Percentiles rank a stretch among this genome's conserved stretches.
Conservation (phyloP, 1,140 invertebrate species). For the Trichogramma pretiosum region DNA sequence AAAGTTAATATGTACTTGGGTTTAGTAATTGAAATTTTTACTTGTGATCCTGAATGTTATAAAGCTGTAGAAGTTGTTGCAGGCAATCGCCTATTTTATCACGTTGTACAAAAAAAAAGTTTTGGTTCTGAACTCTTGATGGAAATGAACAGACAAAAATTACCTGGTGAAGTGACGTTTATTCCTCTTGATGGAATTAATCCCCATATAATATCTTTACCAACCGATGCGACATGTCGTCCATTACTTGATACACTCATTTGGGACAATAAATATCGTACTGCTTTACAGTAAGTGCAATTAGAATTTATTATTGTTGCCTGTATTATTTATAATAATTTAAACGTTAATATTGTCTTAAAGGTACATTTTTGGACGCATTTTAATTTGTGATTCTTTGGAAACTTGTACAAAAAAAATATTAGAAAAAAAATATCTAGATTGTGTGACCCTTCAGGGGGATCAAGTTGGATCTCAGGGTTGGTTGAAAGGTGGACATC, state of each 20-base stretch:
- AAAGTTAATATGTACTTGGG: slow-evolving; percentile 72
- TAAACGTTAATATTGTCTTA: too few species aligned
- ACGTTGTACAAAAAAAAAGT: slow-evolving; percentile 94
- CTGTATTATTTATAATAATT: too few species aligned
- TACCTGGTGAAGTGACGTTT: slow-evolving; percentile 97
- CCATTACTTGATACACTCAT: slow-evolving; percentile 79
- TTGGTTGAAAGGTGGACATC: slow-evolving; percentile 95
- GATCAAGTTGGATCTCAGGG: slow-evolving; percentile 85
- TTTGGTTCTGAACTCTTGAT: slow-evolving; percentile 95
- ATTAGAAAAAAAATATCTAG: too few species aligned
- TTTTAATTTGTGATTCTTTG: too few species aligned
- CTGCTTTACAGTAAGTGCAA: too few species aligned
- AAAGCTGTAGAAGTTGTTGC: slow-evolving; percentile 98
- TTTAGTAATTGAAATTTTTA: slow-evolving; percentile 94
- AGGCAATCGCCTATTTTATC: slow-evolving; percentile 93
- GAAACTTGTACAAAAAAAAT: too few species aligned
- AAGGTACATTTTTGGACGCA: too few species aligned
- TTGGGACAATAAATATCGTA: too few species aligned
- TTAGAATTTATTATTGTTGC: too few species aligned
- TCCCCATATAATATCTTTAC: too few species aligned
- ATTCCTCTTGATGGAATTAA: slow-evolving; percentile 98
- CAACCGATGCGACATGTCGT: slow-evolving; percentile 80
- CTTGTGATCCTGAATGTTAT: slow-evolving; percentile 92
- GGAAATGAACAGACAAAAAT: slow-evolving; percentile 90
- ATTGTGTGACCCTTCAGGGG: slow-evolving; percentile 96